Percentiles rank a stretch among this genome's conserved stretches.
Conservation (phyloP, 2,113 vertebrate species). For the Plecotus auritus region DNA sequence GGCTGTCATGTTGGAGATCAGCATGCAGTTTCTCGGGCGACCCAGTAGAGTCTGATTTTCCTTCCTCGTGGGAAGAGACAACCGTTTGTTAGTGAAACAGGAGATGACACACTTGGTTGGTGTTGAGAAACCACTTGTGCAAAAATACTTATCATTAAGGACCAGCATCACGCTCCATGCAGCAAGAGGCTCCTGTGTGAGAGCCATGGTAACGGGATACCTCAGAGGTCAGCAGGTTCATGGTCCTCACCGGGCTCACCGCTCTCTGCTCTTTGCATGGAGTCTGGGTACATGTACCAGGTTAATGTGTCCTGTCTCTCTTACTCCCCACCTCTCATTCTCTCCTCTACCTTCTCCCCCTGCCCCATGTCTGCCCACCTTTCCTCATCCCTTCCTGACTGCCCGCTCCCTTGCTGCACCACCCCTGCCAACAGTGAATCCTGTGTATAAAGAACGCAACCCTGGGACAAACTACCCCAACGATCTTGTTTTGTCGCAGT, state of each 20-base stretch:
- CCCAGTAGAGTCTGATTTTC: background rate
- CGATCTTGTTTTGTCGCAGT: background rate
- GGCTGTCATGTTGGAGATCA: background rate
- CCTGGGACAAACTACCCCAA: background rate
- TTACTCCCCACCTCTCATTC: background rate
- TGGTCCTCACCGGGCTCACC: accelerated
- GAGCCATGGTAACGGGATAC: accelerated
- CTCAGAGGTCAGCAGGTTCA: background rate
- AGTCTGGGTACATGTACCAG: background rate
- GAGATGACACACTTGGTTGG: background rate
- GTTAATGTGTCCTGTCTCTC: background rate
- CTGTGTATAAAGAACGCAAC: background rate
- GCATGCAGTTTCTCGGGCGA: background rate
- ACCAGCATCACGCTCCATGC: accelerated
- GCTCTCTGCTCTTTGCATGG: background rate
- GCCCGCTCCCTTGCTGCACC: accelerated
- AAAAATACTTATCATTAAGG: background rate
- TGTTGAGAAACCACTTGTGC: background rate
- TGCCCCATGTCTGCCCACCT: background rate
- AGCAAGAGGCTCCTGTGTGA: background rate
- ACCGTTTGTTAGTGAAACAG: background rate
- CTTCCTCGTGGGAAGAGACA: background rate
- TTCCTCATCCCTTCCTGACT: background rate
- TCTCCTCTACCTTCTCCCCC: background rate
- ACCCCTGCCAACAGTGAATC: background rate